Percentiles rank a stretch among this genome's conserved stretches.
phyloP scores from a whole-genome alignment of 2,888 invertebrate genomes.

The Troides oblongomaculatus region DNA sequence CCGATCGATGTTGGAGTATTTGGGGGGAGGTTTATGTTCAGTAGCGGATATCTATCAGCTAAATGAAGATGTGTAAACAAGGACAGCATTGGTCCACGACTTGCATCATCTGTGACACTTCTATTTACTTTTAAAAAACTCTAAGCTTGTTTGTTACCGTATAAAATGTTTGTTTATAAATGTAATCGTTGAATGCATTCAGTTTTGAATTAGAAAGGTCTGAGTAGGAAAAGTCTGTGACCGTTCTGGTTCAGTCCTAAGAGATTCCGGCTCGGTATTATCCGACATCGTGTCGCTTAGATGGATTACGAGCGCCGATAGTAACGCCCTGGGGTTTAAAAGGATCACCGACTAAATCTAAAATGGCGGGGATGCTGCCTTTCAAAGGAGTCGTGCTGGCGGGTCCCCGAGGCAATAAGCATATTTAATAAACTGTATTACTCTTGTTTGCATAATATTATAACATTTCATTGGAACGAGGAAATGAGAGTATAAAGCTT shows the following conservation, averaged over 20 bases:
- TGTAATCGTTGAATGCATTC: not conserved
- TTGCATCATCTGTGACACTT: too few relatives aligned
- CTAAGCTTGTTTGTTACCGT: too few relatives aligned
- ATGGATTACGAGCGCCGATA: slow-evolving; percentile 7
- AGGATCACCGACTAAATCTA: slow-evolving; percentile 4
- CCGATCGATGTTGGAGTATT: too few relatives aligned
- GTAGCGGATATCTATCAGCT: too few relatives aligned
- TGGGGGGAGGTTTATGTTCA: too few relatives aligned
- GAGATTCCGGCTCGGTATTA: not conserved
- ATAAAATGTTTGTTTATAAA: not conserved
- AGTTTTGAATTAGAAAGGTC: slow-evolving; percentile 15
- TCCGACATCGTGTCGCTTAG: slow-evolving; percentile 6
- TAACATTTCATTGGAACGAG: too few relatives aligned
- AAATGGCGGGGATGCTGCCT: not conserved
- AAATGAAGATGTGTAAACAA: too few relatives aligned
- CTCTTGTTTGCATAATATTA: too few relatives aligned
- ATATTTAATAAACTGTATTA: slow-evolving; percentile 1
- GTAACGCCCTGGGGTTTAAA: not conserved
- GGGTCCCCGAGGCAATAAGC: not conserved
- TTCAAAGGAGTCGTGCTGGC: not conserved
- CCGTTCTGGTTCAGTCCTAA: not conserved
- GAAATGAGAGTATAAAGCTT: too few relatives aligned
- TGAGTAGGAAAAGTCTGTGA: not conserved
- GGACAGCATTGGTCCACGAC: not conserved
- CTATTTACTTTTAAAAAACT: not conserved